phyloP scores from a whole-genome alignment of 2,888 invertebrate species.

The Chalcosyrphus nemorum region DNA sequence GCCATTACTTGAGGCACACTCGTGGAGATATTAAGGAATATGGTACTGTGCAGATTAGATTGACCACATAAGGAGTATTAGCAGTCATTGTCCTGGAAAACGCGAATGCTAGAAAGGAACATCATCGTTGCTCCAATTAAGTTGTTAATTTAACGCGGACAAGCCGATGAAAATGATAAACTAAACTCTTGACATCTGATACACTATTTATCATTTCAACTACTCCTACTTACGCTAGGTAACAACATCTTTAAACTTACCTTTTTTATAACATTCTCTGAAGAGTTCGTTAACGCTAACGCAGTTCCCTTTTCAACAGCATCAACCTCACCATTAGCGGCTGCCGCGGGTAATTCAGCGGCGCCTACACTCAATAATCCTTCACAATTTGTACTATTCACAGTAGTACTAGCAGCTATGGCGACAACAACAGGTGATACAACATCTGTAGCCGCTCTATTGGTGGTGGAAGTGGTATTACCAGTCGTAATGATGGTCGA shows the following conservation, averaged over 20 bases:
- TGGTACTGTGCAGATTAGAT: too few relatives aligned
- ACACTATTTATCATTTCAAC: too few relatives aligned
- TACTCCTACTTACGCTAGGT: neutral
- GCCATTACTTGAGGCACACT: too few relatives aligned
- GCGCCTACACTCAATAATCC: constrained; percentile 47
- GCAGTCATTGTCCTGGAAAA: too few relatives aligned
- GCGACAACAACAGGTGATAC: constrained; percentile 74
- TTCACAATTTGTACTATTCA: constrained; percentile 71
- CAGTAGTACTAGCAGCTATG: constrained; percentile 75
- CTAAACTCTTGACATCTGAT: neutral
- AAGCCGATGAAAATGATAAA: too few relatives aligned
- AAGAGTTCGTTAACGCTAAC: constrained; percentile 61
- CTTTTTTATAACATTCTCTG: constrained; percentile 68
- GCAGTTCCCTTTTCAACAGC: constrained; percentile 57
- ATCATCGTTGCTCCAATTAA: too few relatives aligned
- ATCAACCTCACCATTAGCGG: constrained; percentile 68
- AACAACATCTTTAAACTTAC: too few relatives aligned
- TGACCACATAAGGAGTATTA: too few relatives aligned
- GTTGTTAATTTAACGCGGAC: too few relatives aligned
- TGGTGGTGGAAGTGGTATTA: constrained; percentile 51
- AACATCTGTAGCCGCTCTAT: constrained; percentile 75
- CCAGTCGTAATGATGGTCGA: constrained; percentile 59
- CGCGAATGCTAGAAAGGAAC: too few relatives aligned
- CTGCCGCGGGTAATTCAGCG: constrained; percentile 44
- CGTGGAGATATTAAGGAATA: too few relatives aligned